Evolutionary conservation across 1,140 invertebrate genomes (phyloP), one percentile per base, ranked within the genome.

Genomic region (Pseudoatta argentina): DNA sequence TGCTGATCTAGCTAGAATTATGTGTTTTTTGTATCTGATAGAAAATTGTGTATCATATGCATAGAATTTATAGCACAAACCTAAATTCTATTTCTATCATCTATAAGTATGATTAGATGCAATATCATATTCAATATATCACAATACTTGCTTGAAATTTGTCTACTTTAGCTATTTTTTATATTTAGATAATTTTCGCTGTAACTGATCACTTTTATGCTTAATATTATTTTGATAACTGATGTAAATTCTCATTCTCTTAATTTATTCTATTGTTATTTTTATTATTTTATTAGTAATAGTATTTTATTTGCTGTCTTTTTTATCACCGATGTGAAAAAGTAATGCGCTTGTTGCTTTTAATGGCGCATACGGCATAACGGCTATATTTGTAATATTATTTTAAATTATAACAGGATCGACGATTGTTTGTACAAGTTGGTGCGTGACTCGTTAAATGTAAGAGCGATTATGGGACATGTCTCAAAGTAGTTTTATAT

Each of bases 361-460:
- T 53, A 66, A 67, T 18, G 8, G 4, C 8, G 8, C 8, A 44
- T 18, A 24, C 14, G 16, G 14, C 3, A 30, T 24, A 24, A 24
- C 24, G 24, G 1, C 1, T 30, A 78, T 21, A 64, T 51, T 53
- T 6, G 16, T 27, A 24, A 30, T 48, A 30, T 27, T 79, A 57
- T 79, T 79, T 30, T 8, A 34, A 79, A 39, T 12, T 39, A 3
- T 44, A 53, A 67, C 44, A 53, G 14, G 12, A 7, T 10, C 34
- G n/a, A 79, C 39, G 48, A 67, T 44, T 64, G 48, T 69, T 21
- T 16, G 34, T 27, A 67, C 48, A 69, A 55, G 14, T 69, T 55
- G 48, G n/a, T 55, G 8, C 77, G 63, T 69, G 77, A 79, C 44
- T 79, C n/a, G 63, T 79, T 67, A 69, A 79, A 55, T 55, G 16